A percentile compares a stretch with the other conserved stretches of the same genome.
These are phyloP conservation scores for Enteromius treurensis DNA, from an alignment of 2,797 vertebrate genomes.

Conservation along the genomic window DNA sequence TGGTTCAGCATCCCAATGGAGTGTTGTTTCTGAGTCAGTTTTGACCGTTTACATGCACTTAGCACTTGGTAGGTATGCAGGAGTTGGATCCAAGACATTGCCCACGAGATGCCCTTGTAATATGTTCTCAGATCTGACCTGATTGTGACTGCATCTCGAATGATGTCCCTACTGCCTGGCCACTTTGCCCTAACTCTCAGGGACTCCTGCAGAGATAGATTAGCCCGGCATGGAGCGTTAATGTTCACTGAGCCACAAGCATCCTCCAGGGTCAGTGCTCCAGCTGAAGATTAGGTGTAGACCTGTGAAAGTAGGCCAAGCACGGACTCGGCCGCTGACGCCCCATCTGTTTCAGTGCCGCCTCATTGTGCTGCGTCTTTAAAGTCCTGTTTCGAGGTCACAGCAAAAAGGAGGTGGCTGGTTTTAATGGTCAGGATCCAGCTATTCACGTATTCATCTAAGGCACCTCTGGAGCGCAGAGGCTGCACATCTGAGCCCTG, in stretches of 20 bases:
- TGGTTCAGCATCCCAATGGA: not conserved
- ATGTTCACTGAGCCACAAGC: constrained; percentile 58
- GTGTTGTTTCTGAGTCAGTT: not conserved
- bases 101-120: constrained; percentile 16
- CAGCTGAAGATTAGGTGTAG: constrained; percentile 56
- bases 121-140: constrained; percentile 42
- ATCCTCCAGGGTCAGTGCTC: constrained; percentile 61
- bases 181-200: constrained; percentile 30
- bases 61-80: not conserved
- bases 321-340: constrained; percentile 35
- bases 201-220: constrained; percentile 59
- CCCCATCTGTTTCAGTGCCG: constrained; percentile 58
- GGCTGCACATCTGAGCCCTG: constrained; percentile 74
- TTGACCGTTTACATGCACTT: not conserved
- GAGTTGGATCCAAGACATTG: constrained; percentile 11
- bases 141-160: constrained; percentile 25
- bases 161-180: constrained; percentile 16
- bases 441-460: constrained; percentile 60
- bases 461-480: constrained; percentile 53
- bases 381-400: constrained; percentile 59
- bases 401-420: constrained; percentile 32
- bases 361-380: constrained; percentile 46
- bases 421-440: constrained; percentile 54
- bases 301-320: constrained; percentile 59
- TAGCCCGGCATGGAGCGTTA: constrained; percentile 57